Conservation (phyloP, 2,113 vertebrate genomes). For the Oncorhynchus masou region DNA sequence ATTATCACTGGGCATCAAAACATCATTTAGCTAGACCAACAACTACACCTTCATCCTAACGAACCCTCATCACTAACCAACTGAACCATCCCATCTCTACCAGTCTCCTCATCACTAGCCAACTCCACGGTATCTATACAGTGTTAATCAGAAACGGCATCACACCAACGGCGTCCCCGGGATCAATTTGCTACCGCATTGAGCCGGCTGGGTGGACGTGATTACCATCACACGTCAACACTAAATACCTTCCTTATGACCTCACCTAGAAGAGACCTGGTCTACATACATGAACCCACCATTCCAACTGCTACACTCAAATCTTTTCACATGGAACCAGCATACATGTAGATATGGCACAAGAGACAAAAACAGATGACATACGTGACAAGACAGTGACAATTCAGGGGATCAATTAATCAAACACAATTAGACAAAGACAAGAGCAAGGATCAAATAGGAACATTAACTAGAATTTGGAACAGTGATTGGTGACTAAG, state of each 20-base stretch:
- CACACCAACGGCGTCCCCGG: no score
- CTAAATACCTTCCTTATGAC: background rate
- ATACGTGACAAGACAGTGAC: background rate
- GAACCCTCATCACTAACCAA: background rate
- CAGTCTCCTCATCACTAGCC: background rate
- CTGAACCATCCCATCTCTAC: background rate
- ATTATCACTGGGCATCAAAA: background rate
- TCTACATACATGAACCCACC: background rate
- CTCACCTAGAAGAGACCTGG: background rate
- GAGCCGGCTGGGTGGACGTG: background rate
- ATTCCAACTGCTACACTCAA: background rate
- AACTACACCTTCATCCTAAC: background rate
- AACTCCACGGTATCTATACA: background rate
- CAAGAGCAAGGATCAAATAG: background rate
- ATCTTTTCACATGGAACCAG: background rate
- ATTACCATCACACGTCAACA: background rate
- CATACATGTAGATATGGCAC: conserved; percentile 3
- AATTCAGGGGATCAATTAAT: background rate
- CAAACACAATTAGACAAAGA: background rate
- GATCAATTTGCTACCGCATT: no score
- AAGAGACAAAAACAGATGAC: background rate
- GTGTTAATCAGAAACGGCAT: no score
- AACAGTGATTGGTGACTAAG: background rate
- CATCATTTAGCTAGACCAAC: background rate
- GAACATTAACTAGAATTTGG: background rate